Base-by-base conservation (phyloP, 92 coral and sea anemone genomes). In the Desmophyllum pertusum region DNA sequence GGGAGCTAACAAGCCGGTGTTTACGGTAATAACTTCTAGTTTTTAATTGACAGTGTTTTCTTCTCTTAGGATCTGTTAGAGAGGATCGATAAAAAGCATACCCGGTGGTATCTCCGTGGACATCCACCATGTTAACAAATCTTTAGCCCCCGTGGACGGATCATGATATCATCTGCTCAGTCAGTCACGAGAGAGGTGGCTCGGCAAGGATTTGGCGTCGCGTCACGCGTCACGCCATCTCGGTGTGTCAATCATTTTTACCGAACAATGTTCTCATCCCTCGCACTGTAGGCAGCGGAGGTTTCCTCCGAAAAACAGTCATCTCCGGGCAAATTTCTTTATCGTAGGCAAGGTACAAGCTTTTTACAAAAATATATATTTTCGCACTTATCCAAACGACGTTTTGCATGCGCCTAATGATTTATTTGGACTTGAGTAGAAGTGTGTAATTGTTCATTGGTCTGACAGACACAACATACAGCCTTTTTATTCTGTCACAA, bases 91-190 rank as follows among this genome's bases (percentile, higher is more conserved):
- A 51, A 79, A 48, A 62, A 40, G 25, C 85, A 91, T 50, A 65
- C 85, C 19, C 88, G 83, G 35, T 93, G 91, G 90, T 92, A 69
- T 82, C 86, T 93, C 9, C 86, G 93, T 53, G 97, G 97, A 93
- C 91, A 37, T 90, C 95, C 17, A 76, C 88, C 51, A 45, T 91
- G 42, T 35, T 93, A 33, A 51, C 68, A 14, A 73, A 39, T 68
- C 68, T 38, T 35, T 80, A 80, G 65, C 38, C 4, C 38, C 30
- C 11, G n/a, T n/a, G 52, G 66, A 36, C 10, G 4, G 48, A 36
- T 21, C 7, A 19, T 25, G 17, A 14, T 29, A 17, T 30, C 27
- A 10, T 10, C 72, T 36, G 64, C 42, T 8, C 37, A 9, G 21
- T 50, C 78, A 17, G n/a, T 42, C 40, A 59, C 27, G 73, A 3